A percentile compares a stretch with the other conserved stretches of the same genome.
Evolutionary conservation across 1,140 invertebrate genomes (phyloP).

Genomic region (Caenorhabditis inopinata): DNA sequence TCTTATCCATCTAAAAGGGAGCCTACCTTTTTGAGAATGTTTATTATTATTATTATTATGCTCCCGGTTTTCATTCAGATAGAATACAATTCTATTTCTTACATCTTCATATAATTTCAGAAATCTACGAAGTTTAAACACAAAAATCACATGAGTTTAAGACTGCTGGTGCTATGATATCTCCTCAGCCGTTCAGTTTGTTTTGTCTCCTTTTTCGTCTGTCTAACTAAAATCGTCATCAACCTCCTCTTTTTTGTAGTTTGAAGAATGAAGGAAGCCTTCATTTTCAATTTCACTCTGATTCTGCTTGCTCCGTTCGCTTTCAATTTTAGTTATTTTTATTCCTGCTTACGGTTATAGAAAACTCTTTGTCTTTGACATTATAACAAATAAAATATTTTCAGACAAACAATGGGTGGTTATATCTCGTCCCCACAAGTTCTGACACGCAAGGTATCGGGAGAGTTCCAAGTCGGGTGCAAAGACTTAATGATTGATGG

Average conservation of each 20-base stretch:
- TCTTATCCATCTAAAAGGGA: too few relatives aligned
- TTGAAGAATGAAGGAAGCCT: not conserved
- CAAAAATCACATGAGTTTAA: not conserved
- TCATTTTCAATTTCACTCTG: not conserved
- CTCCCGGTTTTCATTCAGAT: too few relatives aligned
- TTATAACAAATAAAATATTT: not conserved
- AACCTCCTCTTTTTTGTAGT: constrained; percentile 6
- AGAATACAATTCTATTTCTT: too few relatives aligned
- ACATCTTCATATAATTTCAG: too few relatives aligned
- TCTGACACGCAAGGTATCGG: constrained; percentile 26
- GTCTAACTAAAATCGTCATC: not conserved
- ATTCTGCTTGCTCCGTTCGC: not conserved
- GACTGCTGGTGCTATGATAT: not conserved
- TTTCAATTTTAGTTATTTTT: not conserved
- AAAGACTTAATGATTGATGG: constrained; percentile 44
- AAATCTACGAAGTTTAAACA: too few relatives aligned
- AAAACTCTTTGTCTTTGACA: too few relatives aligned
- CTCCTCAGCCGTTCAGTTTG: not conserved
- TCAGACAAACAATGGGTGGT: constrained; percentile 24
- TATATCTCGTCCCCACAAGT: constrained; percentile 26
- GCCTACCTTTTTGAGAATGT: too few relatives aligned
- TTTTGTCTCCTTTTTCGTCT: not conserved
- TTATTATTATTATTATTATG: too few relatives aligned
- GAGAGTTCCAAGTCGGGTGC: constrained; percentile 39
- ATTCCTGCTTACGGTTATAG: too few relatives aligned